Conservation (phyloP, 64 coral and sea anemone species). For the Astreopora myriophthalma region DNA sequence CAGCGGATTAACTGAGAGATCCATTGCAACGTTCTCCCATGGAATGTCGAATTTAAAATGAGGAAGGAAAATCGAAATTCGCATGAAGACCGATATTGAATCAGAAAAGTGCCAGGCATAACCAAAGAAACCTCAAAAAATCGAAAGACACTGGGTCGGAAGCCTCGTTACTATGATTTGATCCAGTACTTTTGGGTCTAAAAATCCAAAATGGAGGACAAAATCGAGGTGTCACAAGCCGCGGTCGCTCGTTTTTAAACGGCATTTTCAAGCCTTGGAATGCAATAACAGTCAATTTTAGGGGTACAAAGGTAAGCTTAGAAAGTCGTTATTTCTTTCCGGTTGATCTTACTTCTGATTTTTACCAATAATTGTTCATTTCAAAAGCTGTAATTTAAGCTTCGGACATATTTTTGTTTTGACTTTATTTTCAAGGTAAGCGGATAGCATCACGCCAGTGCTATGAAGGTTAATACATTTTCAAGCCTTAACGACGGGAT, state of each 20-base stretch:
- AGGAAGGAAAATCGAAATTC: background rate
- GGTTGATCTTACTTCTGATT: background rate
- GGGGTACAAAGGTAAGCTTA: background rate
- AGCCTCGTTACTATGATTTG: background rate
- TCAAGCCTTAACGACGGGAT: background rate
- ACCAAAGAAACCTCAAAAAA: background rate
- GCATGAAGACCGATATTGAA: background rate
- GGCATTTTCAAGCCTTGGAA: background rate
- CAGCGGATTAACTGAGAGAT: background rate
- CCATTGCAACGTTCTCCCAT: background rate
- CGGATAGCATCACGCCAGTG: background rate
- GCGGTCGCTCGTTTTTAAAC: background rate
- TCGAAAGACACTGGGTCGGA: background rate
- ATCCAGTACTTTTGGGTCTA: background rate
- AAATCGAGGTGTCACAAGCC: background rate
- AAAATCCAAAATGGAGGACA: background rate
- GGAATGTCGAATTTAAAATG: background rate
- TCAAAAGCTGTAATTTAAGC: background rate
- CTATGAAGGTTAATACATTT: background rate
- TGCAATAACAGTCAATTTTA: background rate
- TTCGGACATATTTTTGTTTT: background rate
- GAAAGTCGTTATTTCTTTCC: background rate
- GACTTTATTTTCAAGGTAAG: background rate
- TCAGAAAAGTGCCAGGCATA: background rate
- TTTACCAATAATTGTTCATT: background rate